Evolutionary conservation across 1,140 invertebrate genomes (phyloP).

Genomic region (Sipha flava): DNA sequence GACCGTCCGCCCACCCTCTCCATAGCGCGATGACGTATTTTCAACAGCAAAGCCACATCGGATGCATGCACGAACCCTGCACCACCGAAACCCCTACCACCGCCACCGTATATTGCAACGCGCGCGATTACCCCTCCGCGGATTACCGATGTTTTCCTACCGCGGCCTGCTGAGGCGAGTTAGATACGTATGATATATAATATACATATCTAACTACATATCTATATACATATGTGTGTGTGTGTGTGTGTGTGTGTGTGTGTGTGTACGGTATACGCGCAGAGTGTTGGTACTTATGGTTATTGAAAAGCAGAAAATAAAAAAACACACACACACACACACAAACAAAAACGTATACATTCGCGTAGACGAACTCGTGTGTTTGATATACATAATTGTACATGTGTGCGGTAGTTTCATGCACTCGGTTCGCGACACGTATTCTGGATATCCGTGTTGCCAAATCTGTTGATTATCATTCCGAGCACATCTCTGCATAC

Average conservation of each 20-base stretch:
- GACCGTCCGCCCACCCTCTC: background rate
- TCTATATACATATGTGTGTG: too few species aligned
- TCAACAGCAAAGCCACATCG: background rate
- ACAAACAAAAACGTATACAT: background rate
- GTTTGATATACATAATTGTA: too few species aligned
- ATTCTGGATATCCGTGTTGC: slow-evolving; percentile 2
- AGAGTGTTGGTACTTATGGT: slow-evolving; percentile 11
- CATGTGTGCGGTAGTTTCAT: background rate
- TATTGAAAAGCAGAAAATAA: background rate
- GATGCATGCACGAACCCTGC: background rate
- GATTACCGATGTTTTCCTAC: slow-evolving; percentile 12
- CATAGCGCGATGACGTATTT: too few species aligned
- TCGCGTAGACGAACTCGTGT: too few species aligned
- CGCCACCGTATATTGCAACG: background rate
- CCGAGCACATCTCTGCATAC: slow-evolving; percentile 26
- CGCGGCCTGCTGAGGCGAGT: too few species aligned
- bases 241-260: too few species aligned
- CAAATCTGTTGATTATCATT: slow-evolving; percentile 31
- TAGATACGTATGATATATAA: too few species aligned
- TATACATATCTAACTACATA: too few species aligned
- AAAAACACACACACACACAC: background rate
- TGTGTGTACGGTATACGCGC: background rate
- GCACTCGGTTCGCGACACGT: slow-evolving; percentile 8
- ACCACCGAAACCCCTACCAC: background rate
- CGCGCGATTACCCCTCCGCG: background rate